Evolutionary conservation across 1,140 invertebrate species (phyloP).

Genomic region (Hycleus phaleratus): DNA sequence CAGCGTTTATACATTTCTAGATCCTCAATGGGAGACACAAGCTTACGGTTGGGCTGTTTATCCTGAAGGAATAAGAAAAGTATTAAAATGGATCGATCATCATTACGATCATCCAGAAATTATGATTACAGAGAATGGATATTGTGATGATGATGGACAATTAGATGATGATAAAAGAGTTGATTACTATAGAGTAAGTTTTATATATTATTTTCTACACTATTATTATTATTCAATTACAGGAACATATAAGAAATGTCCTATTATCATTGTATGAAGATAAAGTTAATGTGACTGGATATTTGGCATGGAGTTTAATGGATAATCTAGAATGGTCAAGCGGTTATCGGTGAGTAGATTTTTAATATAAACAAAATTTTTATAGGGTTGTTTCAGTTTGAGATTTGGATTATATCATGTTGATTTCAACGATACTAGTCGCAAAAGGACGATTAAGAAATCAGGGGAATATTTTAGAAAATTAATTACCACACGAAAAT

Average conservation of each 20-base stretch:
- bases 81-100: slow-evolving; percentile 59
- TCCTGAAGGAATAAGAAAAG: slow-evolving; percentile 58
- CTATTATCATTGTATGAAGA: slow-evolving; percentile 59
- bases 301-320: slow-evolving; percentile 67
- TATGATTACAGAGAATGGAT: slow-evolving; percentile 71
- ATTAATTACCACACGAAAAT: slow-evolving; percentile 10
- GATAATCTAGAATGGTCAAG: slow-evolving; percentile 72
- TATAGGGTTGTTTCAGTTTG: slow-evolving; percentile 49
- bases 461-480: slow-evolving; percentile 21
- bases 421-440: slow-evolving; percentile 58
- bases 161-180: slow-evolving; percentile 46
- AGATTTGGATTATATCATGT: slow-evolving; percentile 69
- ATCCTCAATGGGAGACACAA: slow-evolving; percentile 29
- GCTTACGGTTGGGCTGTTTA: slow-evolving; percentile 35
- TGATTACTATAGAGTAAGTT: slow-evolving; percentile 42
- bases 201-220: background rate
- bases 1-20: background rate
- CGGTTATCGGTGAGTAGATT: slow-evolving; percentile 48
- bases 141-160: slow-evolving; percentile 41
- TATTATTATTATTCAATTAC: slow-evolving; percentile 1
- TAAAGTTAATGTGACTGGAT: slow-evolving; percentile 59
- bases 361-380: slow-evolving; percentile 23
- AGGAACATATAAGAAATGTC: slow-evolving; percentile 54
- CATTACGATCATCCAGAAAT: slow-evolving; percentile 60
- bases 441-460: slow-evolving; percentile 46